These are phyloP conservation scores for Podotricha telesiphe DNA, from an alignment of 2,888 invertebrate genomes.

Conservation along the genomic window DNA sequence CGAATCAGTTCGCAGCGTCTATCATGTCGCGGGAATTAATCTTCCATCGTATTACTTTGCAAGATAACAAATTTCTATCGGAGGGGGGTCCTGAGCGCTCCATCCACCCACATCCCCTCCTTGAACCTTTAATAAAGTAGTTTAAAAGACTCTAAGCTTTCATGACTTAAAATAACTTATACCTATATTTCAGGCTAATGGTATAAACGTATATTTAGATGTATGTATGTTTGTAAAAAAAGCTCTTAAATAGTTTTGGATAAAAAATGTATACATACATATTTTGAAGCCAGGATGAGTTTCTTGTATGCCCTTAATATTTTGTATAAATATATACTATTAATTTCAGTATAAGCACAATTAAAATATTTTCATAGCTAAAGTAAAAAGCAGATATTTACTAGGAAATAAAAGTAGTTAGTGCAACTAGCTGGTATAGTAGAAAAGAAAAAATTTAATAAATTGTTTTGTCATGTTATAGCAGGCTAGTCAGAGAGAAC, in stretches of 20 bases:
- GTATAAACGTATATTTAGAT: neutral
- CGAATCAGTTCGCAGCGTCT: slow-evolving; percentile 48
- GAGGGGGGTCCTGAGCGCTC: slow-evolving; percentile 39
- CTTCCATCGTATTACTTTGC: slow-evolving; percentile 59
- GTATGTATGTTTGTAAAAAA: neutral
- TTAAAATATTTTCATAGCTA: no score
- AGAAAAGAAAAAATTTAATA: no score
- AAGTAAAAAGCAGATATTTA: no score
- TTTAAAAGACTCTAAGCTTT: slow-evolving; percentile 27
- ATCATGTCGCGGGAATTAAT: slow-evolving; percentile 63
- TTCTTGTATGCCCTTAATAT: no score
- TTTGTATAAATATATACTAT: no score
- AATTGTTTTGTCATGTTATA: no score
- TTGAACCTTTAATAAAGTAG: slow-evolving; percentile 24
- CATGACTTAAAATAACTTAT: slow-evolving; percentile 20
- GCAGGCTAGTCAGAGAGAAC: no score
- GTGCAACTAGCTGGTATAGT: no score
- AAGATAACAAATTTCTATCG: slow-evolving; percentile 66
- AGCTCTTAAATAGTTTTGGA: neutral
- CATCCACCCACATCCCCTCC: slow-evolving; percentile 39
- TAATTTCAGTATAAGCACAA: no score
- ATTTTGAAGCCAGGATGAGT: no score
- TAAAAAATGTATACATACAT: neutral
- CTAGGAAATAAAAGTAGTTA: no score
- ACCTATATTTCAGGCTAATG: neutral